Percentiles rank a stretch among this genome's conserved stretches.
These are phyloP conservation scores for Procambarus clarkii DNA, from an alignment of 1,140 invertebrate genomes.

Conservation along the genomic window DNA sequence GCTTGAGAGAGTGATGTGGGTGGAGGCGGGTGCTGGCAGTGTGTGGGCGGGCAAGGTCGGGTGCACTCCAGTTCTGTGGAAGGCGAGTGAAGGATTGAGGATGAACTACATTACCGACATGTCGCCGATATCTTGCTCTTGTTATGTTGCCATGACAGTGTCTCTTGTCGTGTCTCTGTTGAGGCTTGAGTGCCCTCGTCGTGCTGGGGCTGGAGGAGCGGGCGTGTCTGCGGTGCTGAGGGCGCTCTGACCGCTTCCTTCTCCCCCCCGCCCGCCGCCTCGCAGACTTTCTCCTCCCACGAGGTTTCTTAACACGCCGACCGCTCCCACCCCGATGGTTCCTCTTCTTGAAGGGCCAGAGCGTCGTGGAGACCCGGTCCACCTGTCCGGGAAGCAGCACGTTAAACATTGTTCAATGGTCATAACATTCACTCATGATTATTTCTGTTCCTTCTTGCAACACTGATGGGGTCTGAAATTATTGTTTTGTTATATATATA, in stretches of 20 bases:
- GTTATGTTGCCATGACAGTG: neutral
- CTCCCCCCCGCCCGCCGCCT: neutral
- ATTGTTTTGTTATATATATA: too few relatives aligned
- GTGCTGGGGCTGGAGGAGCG: neutral
- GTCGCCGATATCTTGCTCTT: neutral
- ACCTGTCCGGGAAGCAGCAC: neutral
- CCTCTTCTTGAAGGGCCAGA: conserved; percentile 30
- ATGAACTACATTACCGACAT: neutral
- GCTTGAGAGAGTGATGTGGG: neutral
- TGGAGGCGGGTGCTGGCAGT: neutral
- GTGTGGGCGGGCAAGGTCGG: too few relatives aligned
- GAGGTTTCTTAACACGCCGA: neutral
- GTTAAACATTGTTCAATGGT: too few relatives aligned
- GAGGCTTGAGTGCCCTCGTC: neutral
- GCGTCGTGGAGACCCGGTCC: neutral
- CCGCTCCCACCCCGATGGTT: neutral
- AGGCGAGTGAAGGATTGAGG: neutral
- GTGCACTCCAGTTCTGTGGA: neutral
- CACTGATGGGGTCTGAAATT: too few relatives aligned
- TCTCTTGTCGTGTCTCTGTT: neutral
- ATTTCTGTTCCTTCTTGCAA: too few relatives aligned
- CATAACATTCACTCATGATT: too few relatives aligned
- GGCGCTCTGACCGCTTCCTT: neutral
- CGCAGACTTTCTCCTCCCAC: neutral
- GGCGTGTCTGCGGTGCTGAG: neutral